These are phyloP conservation scores for Champsocephalus gunnari DNA, from an alignment of 2,797 vertebrate species.

Conservation along the genomic window DNA sequence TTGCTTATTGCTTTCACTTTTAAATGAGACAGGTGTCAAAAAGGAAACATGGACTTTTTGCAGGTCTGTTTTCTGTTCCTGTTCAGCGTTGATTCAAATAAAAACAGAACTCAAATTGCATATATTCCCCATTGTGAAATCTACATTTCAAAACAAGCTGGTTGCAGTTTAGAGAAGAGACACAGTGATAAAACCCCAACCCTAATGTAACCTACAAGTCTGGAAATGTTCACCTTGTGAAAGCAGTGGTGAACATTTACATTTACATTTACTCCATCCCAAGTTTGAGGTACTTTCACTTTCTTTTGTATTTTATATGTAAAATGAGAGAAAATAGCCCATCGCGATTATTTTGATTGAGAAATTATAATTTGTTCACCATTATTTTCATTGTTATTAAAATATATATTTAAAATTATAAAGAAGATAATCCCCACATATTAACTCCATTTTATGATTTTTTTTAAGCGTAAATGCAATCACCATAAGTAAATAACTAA, in stretches of 20 bases:
- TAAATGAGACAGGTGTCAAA: background rate
- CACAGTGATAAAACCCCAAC: background rate
- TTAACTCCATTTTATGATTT: too few species aligned
- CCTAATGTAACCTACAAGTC: conserved; percentile 32
- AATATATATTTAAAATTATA: too few species aligned
- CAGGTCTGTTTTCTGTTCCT: conserved; percentile 37
- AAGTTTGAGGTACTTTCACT: background rate
- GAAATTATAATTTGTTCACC: too few species aligned
- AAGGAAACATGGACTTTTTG: background rate
- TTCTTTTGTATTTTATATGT: too few species aligned
- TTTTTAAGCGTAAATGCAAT: too few species aligned
- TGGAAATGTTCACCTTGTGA: background rate
- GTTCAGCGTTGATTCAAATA: background rate
- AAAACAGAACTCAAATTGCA: conserved; percentile 46
- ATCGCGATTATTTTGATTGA: too few species aligned
- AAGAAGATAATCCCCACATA: too few species aligned
- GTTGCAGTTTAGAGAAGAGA: conserved; percentile 28
- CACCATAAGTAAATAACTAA: too few species aligned
- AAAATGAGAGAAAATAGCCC: too few species aligned
- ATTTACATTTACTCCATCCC: background rate
- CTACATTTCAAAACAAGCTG: conserved; percentile 37
- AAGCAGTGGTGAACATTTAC: background rate
- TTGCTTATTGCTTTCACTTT: background rate
- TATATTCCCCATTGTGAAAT: conserved; percentile 23
- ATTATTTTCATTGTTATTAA: too few species aligned